Base-by-base conservation (phyloP, 2,888 invertebrate species). In the Drosophila demipolita region DNA sequence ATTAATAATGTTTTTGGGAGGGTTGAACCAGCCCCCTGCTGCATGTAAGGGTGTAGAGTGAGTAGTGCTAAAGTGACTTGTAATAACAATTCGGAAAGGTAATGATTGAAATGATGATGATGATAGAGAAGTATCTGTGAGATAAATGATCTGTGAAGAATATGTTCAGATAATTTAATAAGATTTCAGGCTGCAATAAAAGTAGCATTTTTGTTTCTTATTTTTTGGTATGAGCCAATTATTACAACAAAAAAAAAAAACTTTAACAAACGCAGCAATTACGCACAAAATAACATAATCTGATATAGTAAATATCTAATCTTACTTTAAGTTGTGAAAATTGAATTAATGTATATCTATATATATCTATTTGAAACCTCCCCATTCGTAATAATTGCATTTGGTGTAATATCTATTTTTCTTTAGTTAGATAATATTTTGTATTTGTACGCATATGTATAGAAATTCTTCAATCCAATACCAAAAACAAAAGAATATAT, bases 1-100 rank as follows among this genome's bases (percentile, higher is more conserved):
- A 11, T n/a, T 32, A 11, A 3, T 38, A 48, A 50, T 54, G 36
- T 54, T 49, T 53, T 26, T 23, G 54, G 49, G 29, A 58, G 72
- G 53, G 50, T 35, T 49, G 69, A 50, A 62, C 60, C 29, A 6
- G 29, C 45, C 33, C 53, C 60, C 54, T 45, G 61, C 57, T n/a
- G 32, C 40, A 33, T 36, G 11, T 15, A 7, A 20, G 40, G 35
- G 20, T 9, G 23, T 15, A 45, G 36, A 20, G 52, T 4, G 48
- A 5, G 32, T 35, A 66, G 62, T 66, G 54, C 48, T 50, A 66
- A 78, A 74, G 42, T 68, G 75, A 82, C 57, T 82, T 45, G 59
- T 45, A 64, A 65, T 17, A 59, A 38, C 52, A 66, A 66, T 66
- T 63, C 38, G 33, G n/a, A 20, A 58, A 40, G 26, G 8, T n/a